Evolutionary conservation across 2,888 invertebrate species (phyloP), one percentile per base, ranked within the genome.

Genomic region (Ypsolopha sequella): DNA sequence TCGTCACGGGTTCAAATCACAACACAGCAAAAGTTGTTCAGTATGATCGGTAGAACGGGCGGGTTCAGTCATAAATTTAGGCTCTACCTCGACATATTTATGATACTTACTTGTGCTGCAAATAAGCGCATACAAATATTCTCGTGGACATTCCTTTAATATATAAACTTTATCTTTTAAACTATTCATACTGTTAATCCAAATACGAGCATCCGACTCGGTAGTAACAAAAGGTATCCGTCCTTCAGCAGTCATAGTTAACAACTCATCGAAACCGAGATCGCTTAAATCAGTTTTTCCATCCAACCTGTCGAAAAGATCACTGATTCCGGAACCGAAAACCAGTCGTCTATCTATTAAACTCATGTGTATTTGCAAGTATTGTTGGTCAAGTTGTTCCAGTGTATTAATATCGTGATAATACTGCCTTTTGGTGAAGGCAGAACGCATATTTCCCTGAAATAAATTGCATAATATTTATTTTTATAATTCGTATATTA

Each of bases 361-460:
- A 43, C 43, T 36, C 7, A 47, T 2, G 7, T 36, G n/a, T 11
- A 46, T 46, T 13, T 36, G 39, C 4, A 7, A 14, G n/a, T 43
- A 14, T 4, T 33, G 9, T 36, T 41, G 10, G 35, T 52, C 43
- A 7, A 52, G 11, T 10, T 13, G 6, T 14, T 49, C 34, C 44
- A 52, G 44, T 4, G 52, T 49, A 35, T 49, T 13, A 35, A 49
- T 45, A 9, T 49, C 39, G 0, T 36, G 45, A 14, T 52, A 48
- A 33, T 33, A 36, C 10, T 43, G 48, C 33, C 38, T 49, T 34
- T 52, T 52, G 3, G 49, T 52, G 11, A 49, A 49, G 9, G 44
- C 10, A 7, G 52, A 49, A 24, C 52, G 44, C 33, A 52, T 49
- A 11, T 45, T 52, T 8, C 52, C 48, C 52, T 52, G 45, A 38